These are phyloP conservation scores for Chinchilla lanigera DNA, from an alignment of 2,113 vertebrate species.

Conservation along the genomic window DNA sequence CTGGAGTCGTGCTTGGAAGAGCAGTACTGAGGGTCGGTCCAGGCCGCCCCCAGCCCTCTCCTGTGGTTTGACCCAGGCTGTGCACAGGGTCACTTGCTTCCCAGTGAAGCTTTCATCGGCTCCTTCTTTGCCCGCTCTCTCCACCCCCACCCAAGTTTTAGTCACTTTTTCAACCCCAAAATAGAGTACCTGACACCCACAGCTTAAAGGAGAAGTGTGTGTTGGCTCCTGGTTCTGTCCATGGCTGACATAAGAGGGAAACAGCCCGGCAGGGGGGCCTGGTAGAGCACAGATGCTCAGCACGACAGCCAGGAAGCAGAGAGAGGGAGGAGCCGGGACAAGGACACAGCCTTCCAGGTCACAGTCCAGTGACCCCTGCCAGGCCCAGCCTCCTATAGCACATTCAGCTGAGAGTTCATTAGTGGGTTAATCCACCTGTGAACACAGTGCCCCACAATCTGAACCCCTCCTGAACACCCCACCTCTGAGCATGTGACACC, in stretches of 20 bases:
- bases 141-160: neutral
- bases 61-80: neutral
- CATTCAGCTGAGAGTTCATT: too few relatives aligned
- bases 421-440: neutral
- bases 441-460: neutral
- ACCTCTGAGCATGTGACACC: neutral
- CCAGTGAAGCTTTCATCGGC: neutral
- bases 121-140: neutral
- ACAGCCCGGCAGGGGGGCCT: neutral
- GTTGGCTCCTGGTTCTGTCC: neutral
- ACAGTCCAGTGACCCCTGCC: neutral
- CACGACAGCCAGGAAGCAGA: neutral
- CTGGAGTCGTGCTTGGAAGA: neutral
- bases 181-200: neutral
- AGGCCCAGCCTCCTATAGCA: neutral
- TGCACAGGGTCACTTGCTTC: neutral
- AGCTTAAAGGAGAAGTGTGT: neutral
- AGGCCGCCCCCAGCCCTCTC: neutral
- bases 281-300: neutral
- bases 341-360: neutral
- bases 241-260: neutral
- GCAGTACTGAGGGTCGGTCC: fast-evolving
- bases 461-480: neutral
- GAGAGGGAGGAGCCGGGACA: neutral
- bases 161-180: neutral